These are phyloP conservation scores for Noctua janthina DNA, from an alignment of 2,888 invertebrate species.

Conservation along the genomic window DNA sequence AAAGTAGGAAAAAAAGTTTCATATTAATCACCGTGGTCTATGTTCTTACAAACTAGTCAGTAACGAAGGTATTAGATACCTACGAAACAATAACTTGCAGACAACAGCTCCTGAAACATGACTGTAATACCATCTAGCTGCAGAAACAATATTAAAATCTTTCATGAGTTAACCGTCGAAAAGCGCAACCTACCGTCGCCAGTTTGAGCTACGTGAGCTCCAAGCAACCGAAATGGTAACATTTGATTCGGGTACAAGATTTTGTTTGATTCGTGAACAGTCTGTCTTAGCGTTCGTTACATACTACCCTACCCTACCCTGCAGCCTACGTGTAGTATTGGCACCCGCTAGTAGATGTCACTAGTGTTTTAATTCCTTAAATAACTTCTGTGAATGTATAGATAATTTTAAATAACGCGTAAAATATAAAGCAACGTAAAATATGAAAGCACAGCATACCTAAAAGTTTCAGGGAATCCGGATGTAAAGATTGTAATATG, in stretches of 20 bases:
- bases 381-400: no score
- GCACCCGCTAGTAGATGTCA: no score
- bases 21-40: background rate
- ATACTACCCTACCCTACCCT: no score
- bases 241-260: background rate
- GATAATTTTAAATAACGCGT: no score
- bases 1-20: background rate
- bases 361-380: no score
- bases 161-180: background rate
- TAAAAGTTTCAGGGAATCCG: no score
- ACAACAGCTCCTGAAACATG: background rate
- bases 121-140: conserved; percentile 17
- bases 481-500: no score
- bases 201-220: background rate
- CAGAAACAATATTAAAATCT: background rate
- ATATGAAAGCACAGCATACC: no score
- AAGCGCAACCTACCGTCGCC: conserved; percentile 23
- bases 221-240: background rate
- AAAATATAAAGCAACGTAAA: no score
- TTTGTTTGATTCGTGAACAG: no score
- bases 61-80: background rate
- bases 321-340: no score
- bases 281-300: no score
- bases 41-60: background rate
- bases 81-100: background rate